A percentile compares a stretch with the other conserved stretches of the same genome.
These are phyloP conservation scores for Vanessa tameamea DNA, from an alignment of 1,140 invertebrate species.

Conservation along the genomic window DNA sequence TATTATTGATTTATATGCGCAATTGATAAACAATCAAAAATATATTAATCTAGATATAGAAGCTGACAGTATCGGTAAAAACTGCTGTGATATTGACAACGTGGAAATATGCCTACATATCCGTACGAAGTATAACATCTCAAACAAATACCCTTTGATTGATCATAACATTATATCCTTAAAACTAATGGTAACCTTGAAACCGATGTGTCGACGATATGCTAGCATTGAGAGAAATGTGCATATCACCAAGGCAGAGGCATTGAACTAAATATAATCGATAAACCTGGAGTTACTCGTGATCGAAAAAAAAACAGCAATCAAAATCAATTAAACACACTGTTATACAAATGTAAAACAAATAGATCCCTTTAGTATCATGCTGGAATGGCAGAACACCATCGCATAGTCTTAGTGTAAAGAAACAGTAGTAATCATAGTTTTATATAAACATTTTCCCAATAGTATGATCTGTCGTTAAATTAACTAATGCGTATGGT, in stretches of 20 bases:
- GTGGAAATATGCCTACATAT: slow-evolving; percentile 53
- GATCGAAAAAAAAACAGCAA: neutral
- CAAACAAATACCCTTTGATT: slow-evolving; percentile 55
- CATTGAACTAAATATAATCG: slow-evolving; percentile 27
- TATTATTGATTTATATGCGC: slow-evolving; percentile 14
- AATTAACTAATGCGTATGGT: slow-evolving; percentile 18
- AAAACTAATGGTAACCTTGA: slow-evolving; percentile 77
- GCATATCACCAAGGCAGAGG: slow-evolving; percentile 37
- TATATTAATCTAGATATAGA: slow-evolving; percentile 19
- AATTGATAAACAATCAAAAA: slow-evolving; percentile 25
- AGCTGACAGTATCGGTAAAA: slow-evolving; percentile 67
- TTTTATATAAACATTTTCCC: slow-evolving; percentile 1
- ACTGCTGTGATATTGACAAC: slow-evolving; percentile 80
- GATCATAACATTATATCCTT: slow-evolving; percentile 60
- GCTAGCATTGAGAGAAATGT: slow-evolving; percentile 28
- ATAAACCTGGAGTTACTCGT: neutral
- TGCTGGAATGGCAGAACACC: slow-evolving; percentile 6
- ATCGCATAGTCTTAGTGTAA: slow-evolving; percentile 7
- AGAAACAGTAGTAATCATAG: neutral
- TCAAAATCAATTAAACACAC: slow-evolving; percentile 10
- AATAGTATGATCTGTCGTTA: slow-evolving; percentile 11
- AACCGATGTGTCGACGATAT: slow-evolving; percentile 56
- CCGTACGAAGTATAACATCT: slow-evolving; percentile 53
- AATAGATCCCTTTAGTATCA: slow-evolving; percentile 15
- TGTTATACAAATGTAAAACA: slow-evolving; percentile 33